These are phyloP conservation scores for Helogale parvula DNA, from an alignment of 2,113 vertebrate genomes.

Conservation along the genomic window DNA sequence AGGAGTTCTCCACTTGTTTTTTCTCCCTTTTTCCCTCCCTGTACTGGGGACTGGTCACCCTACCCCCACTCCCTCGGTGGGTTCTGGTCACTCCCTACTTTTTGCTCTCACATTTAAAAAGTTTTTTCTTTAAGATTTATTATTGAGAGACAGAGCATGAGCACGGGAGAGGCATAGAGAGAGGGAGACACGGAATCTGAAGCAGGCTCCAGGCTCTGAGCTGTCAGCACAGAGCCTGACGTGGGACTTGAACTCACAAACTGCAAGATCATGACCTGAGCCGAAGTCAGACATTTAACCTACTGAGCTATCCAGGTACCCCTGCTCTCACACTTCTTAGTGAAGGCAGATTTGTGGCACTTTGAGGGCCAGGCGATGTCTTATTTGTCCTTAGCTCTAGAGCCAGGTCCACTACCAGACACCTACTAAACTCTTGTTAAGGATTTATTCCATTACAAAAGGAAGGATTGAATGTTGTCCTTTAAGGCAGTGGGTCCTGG, in stretches of 20 bases:
- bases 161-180: too few species aligned
- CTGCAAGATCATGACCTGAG: too few species aligned
- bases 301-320: too few species aligned
- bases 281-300: too few species aligned
- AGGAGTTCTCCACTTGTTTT: background rate
- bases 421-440: background rate
- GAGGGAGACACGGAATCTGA: too few species aligned
- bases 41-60: background rate
- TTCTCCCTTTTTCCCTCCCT: background rate
- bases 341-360: background rate
- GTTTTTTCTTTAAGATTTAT: too few species aligned
- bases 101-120: background rate
- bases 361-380: background rate
- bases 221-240: too few species aligned
- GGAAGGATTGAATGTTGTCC: background rate
- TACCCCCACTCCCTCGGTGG: background rate
- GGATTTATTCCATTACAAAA: background rate
- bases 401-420: background rate
- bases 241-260: too few species aligned
- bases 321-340: background rate
- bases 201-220: too few species aligned
- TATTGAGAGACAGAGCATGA: too few species aligned
- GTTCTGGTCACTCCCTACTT: background rate
- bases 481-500: background rate
- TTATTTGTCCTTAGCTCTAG: constrained; percentile 1